phyloP scores from a whole-genome alignment of 2,797 vertebrate genomes.

The Peromyscus eremicus region DNA sequence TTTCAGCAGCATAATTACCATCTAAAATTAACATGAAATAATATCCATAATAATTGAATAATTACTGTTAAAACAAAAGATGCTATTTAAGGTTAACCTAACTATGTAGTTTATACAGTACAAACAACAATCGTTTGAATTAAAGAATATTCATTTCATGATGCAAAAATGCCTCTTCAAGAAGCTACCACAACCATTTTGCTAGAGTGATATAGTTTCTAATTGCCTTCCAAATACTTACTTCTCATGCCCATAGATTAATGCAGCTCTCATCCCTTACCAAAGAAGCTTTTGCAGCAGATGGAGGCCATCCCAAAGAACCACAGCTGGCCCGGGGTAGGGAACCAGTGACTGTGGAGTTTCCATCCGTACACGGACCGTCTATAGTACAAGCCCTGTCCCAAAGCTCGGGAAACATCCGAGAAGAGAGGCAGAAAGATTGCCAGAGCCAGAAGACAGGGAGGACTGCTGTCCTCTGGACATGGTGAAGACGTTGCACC shows the following conservation, averaged over 20 bases:
- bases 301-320: neutral
- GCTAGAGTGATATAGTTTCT: neutral
- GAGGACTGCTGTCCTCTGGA: neutral
- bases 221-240: neutral
- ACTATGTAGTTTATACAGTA: neutral
- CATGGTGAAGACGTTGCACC: neutral
- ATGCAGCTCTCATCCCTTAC: too few species aligned
- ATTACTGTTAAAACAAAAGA: slow-evolving; percentile 39
- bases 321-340: neutral
- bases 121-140: slow-evolving; percentile 6
- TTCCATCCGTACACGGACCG: neutral
- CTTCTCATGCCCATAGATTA: neutral
- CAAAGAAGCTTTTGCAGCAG: neutral
- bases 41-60: slow-evolving; percentile 52
- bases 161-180: neutral
- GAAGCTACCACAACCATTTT: neutral
- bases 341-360: neutral
- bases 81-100: slow-evolving; percentile 47
- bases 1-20: neutral
- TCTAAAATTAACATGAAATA: neutral
- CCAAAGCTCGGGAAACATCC: neutral
- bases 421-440: neutral
- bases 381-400: neutral
- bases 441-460: neutral
- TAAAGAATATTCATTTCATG: slow-evolving; percentile 16